Conservation (phyloP, 2,797 vertebrate genomes). For the Pangasius djambal region DNA sequence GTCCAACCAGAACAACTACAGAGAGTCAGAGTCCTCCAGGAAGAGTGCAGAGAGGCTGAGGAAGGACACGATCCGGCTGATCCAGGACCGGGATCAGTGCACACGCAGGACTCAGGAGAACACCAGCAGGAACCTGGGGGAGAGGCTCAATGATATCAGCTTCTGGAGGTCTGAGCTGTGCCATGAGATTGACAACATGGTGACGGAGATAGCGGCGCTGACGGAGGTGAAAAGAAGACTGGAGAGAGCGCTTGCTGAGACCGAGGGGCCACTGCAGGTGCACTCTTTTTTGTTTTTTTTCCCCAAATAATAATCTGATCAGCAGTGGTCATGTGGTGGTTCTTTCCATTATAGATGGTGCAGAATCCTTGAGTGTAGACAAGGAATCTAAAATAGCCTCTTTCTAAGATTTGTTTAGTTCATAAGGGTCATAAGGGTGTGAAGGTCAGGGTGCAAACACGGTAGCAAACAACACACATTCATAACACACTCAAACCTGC, state of each 20-base stretch:
- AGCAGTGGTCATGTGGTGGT: background rate
- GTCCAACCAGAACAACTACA: constrained; percentile 85
- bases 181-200: constrained; percentile 90
- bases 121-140: constrained; percentile 85
- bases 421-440: too few species aligned
- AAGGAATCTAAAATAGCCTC: background rate
- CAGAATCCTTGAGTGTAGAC: background rate
- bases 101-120: constrained; percentile 81
- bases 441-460: background rate
- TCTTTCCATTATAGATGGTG: background rate
- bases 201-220: constrained; percentile 85
- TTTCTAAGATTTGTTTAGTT: background rate
- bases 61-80: constrained; percentile 81
- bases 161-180: constrained; percentile 93
- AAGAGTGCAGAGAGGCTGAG: constrained; percentile 86
- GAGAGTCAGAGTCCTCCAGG: constrained; percentile 82
- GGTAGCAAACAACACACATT: background rate
- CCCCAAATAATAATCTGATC: background rate
- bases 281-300: background rate
- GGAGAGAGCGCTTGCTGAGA: constrained; percentile 87
- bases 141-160: constrained; percentile 84
- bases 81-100: constrained; percentile 88
- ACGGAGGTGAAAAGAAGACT: constrained; percentile 82
- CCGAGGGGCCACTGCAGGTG: constrained; percentile 90
- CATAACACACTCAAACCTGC: background rate